Percentiles rank a stretch among this genome's conserved stretches.
Evolutionary conservation across 37 sponge, comb jelly and placozoan genomes (phyloP).

Genomic region (Sycon ciliatum): DNA sequence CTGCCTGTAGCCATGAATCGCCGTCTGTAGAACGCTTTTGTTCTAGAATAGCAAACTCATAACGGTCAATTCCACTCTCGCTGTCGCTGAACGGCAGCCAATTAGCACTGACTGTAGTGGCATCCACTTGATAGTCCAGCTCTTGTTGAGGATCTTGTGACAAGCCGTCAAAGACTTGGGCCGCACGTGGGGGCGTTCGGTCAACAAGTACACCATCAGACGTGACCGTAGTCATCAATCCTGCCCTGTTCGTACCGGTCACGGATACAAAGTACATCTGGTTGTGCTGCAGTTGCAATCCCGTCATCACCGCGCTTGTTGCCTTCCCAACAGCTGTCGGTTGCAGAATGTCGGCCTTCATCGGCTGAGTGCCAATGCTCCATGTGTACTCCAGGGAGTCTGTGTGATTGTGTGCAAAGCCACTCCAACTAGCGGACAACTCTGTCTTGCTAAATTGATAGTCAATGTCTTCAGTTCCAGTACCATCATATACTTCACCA

Average conservation of each 20-base stretch:
- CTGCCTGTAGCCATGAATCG: no score
- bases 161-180: background rate
- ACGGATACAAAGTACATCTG: background rate
- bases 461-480: no score
- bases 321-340: background rate
- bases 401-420: background rate
- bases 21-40: no score
- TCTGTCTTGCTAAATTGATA: background rate
- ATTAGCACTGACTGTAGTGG: background rate
- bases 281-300: background rate
- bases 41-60: no score
- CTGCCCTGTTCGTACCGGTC: background rate
- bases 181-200: background rate
- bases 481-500: slow-evolving; percentile 1
- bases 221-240: background rate
- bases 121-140: background rate
- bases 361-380: background rate
- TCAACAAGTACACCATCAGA: slow-evolving; percentile 10
- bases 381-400: background rate
- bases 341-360: background rate
- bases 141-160: background rate
- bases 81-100: slow-evolving; percentile 1
- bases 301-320: background rate
- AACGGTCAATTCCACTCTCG: background rate
- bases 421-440: background rate